Evolutionary conservation across 2,113 vertebrate species (phyloP).

Genomic region (Tylochromis polylepis): DNA sequence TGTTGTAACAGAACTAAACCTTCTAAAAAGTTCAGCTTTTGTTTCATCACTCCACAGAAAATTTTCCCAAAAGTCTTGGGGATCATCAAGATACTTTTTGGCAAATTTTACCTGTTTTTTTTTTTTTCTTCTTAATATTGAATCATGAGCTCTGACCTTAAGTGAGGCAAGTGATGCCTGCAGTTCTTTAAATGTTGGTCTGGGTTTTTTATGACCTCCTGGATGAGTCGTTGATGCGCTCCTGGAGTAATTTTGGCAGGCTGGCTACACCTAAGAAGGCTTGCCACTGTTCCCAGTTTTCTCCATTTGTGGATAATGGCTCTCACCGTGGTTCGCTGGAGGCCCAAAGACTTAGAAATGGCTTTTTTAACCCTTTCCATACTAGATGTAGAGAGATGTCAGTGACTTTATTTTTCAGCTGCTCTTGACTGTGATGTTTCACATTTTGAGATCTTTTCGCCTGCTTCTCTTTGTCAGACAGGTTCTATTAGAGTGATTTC

Average conservation of each 20-base stretch:
- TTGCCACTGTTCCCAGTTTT: background rate
- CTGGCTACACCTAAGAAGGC: background rate
- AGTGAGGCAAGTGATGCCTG: background rate
- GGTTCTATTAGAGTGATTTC: no score
- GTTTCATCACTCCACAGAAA: background rate
- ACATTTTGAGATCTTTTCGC: no score
- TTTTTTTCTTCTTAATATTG: background rate
- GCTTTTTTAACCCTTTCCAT: no score
- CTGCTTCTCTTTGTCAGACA: no score
- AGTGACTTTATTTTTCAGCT: no score
- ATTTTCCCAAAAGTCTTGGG: background rate
- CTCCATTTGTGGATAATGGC: background rate
- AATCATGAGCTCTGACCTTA: background rate
- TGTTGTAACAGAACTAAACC: background rate
- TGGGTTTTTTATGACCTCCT: background rate
- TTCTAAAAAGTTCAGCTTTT: background rate
- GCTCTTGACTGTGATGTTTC: no score
- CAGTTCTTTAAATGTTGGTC: no score
- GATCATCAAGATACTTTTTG: background rate
- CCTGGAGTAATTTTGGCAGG: background rate
- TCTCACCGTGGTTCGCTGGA: background rate
- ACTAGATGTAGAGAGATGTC: no score
- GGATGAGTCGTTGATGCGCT: background rate
- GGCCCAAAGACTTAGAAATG: no score
- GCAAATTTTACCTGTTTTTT: background rate